Percentiles rank a stretch among this genome's conserved stretches.
Conservation (phyloP, 2,888 invertebrate genomes). For the Noctua janthina region DNA sequence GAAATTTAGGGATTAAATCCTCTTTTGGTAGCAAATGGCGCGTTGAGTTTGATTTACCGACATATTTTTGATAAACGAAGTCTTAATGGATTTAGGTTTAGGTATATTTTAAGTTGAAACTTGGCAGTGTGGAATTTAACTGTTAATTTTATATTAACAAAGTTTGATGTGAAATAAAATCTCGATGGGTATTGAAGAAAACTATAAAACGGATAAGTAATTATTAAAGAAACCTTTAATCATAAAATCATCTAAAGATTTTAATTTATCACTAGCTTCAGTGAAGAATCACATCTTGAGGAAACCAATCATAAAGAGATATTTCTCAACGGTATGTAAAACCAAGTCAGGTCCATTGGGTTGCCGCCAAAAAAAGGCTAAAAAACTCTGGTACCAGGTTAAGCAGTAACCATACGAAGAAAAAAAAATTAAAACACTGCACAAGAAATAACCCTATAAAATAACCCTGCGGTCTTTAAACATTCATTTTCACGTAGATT, state of each 20-base stretch:
- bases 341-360: no score
- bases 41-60: conserved; percentile 37
- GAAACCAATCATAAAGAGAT: no score
- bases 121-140: neutral
- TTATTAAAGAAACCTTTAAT: neutral
- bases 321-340: no score
- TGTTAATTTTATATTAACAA: neutral
- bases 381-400: no score
- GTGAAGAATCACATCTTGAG: no score
- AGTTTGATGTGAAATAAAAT: neutral
- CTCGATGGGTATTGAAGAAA: neutral
- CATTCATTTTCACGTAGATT: conserved; percentile 55
- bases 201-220: neutral
- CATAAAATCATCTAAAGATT: neutral
- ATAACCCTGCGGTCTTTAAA: conserved; percentile 33
- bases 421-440: conserved; percentile 20
- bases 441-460: conserved; percentile 25
- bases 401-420: no score
- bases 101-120: neutral
- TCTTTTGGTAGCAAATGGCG: conserved; percentile 49
- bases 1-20: conserved; percentile 68
- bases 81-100: neutral
- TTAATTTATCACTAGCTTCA: neutral
- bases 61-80: conserved; percentile 21
- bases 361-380: no score